Evolutionary conservation across 2,888 invertebrate genomes (phyloP).

Genomic region (Drosophila paramelanica): DNA sequence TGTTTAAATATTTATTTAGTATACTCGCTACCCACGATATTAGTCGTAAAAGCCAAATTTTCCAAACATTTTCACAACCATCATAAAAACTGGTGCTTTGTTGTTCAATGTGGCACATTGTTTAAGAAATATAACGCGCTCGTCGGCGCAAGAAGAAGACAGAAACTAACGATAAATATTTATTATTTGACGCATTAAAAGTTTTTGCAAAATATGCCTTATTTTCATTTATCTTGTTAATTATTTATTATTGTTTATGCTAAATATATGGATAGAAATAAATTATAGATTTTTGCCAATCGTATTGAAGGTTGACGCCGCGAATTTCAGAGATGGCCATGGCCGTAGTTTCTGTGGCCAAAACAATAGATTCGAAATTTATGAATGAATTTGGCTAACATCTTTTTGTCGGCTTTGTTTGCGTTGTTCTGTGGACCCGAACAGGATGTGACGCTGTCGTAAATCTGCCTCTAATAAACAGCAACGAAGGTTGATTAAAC

Average conservation of each 20-base stretch:
- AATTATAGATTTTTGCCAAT: conserved; percentile 37
- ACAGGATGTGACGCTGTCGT: conserved; percentile 76
- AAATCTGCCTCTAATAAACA: conserved; percentile 69
- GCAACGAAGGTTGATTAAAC: conserved; percentile 66
- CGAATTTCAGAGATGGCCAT: conserved; percentile 66
- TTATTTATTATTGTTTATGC: conserved; percentile 61
- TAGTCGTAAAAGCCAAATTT: conserved; percentile 39
- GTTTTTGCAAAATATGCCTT: neutral
- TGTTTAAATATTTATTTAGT: conserved; percentile 3
- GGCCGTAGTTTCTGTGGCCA: conserved; percentile 35
- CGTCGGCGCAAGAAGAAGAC: conserved; percentile 9
- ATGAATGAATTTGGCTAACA: conserved; percentile 36
- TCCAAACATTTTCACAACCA: conserved; percentile 43
- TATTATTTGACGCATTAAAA: conserved; percentile 57
- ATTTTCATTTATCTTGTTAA: conserved; percentile 28
- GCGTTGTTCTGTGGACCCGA: conserved; percentile 20
- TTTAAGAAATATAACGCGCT: conserved; percentile 26
- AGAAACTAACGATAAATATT: conserved; percentile 64
- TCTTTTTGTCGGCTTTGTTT: conserved; percentile 19
- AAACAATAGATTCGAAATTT: conserved; percentile 28
- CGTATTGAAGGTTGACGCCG: conserved; percentile 54
- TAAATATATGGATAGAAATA: conserved; percentile 10
- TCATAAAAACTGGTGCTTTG: conserved; percentile 46
- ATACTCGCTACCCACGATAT: conserved; percentile 38
- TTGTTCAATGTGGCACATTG: conserved; percentile 53